Percentiles rank a stretch among this genome's conserved stretches.
These are phyloP conservation scores for Fistularia tabacaria DNA, from an alignment of 2,797 vertebrate species.

Conservation along the genomic window DNA sequence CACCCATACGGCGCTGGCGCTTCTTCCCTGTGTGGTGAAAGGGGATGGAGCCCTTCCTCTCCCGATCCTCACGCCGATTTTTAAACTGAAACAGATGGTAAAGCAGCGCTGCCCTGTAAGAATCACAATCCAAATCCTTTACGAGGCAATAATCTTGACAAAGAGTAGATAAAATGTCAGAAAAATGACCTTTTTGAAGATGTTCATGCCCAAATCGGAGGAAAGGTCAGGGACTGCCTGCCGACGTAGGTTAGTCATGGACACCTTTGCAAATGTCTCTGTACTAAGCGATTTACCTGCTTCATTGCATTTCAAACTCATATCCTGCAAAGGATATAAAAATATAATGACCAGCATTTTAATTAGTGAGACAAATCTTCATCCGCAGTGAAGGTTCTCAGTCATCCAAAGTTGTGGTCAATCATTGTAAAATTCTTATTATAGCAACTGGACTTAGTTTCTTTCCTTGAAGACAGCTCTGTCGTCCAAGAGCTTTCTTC, in stretches of 20 bases:
- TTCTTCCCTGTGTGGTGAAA: conserved; percentile 94
- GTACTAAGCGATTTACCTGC: conserved; percentile 90
- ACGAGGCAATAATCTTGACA: too few species aligned
- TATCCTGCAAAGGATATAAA: conserved; percentile 77
- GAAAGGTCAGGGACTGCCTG: conserved; percentile 94
- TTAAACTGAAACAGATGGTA: conserved; percentile 80
- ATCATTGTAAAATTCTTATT: too few species aligned
- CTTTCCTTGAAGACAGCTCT: too few species aligned
- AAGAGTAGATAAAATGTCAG: too few species aligned
- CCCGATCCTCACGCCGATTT: conserved; percentile 92
- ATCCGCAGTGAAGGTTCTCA: too few species aligned
- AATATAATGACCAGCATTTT: too few species aligned
- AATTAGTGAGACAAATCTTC: too few species aligned
- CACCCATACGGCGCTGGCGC: conserved; percentile 89
- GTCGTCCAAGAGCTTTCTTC: too few species aligned
- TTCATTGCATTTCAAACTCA: conserved; percentile 94
- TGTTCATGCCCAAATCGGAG: conserved; percentile 93
- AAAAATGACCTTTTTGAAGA: conserved; percentile 90
- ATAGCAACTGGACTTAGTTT: too few species aligned
- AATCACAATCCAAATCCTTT: not conserved
- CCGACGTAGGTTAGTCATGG: conserved; percentile 90
- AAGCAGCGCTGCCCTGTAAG: not conserved
- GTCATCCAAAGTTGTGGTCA: too few species aligned
- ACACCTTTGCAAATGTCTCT: conserved; percentile 92
- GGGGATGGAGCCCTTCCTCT: conserved; percentile 95